Percentiles rank a stretch among this genome's conserved stretches.
Conservation (phyloP, 2,113 vertebrate genomes). For the Hyperopisus bebe region DNA sequence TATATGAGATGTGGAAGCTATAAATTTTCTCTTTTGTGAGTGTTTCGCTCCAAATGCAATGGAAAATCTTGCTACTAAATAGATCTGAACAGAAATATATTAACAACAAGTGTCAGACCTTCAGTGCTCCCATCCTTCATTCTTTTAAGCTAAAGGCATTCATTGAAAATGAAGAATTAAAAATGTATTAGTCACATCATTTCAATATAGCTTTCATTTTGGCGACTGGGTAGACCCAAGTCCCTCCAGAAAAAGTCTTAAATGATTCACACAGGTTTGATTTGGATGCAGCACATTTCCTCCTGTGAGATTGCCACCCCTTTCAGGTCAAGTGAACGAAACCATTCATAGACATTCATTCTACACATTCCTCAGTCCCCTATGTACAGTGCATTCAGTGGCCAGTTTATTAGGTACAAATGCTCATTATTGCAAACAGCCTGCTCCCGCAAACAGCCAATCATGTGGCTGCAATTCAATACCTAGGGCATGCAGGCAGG, state of each 20-base stretch:
- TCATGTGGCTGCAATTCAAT: not conserved
- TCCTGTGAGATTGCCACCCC: not conserved
- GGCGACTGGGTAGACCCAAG: not conserved
- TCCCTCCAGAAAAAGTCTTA: not conserved
- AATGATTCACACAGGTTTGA: not conserved
- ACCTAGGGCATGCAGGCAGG: not conserved
- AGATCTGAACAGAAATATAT: not conserved
- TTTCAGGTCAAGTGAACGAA: not conserved
- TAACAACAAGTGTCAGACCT: not conserved
- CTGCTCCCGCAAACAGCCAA: not conserved
- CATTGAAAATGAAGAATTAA: not conserved
- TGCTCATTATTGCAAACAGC: not conserved
- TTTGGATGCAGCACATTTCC: not conserved
- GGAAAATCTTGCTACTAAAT: not conserved
- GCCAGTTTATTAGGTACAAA: not conserved
- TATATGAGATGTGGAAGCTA: not conserved
- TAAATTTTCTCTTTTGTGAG: not conserved
- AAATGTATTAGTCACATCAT: not conserved
- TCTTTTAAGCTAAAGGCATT: not conserved
- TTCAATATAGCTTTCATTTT: not conserved
- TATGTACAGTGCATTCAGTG: not conserved
- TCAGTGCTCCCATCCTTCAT: not conserved
- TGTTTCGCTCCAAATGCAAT: not conserved
- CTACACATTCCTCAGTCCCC: not conserved
- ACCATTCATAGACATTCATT: not conserved